These are phyloP conservation scores for Xenopus borealis DNA, from an alignment of 2,113 vertebrate genomes.

Conservation along the genomic window DNA sequence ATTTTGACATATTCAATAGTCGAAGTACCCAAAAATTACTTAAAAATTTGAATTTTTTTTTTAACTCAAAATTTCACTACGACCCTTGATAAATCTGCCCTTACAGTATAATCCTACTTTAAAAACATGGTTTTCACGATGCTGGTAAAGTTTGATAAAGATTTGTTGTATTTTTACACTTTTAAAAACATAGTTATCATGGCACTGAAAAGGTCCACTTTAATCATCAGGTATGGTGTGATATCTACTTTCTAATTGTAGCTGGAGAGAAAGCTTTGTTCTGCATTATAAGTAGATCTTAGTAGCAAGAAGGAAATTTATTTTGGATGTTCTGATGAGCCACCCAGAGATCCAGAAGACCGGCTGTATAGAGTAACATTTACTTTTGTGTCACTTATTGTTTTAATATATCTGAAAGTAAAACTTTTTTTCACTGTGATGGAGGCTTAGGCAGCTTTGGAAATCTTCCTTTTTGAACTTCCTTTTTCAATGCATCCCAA, in stretches of 20 bases:
- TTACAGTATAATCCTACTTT: too few species aligned
- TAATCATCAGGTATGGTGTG: neutral
- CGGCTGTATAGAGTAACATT: constrained; percentile 6
- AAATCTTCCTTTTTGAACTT: constrained; percentile 8
- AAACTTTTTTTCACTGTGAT: constrained; percentile 15
- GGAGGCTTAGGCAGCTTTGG: constrained; percentile 11
- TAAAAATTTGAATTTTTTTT: too few species aligned
- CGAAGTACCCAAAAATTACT: too few species aligned
- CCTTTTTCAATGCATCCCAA: constrained; percentile 38
- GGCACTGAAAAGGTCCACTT: neutral
- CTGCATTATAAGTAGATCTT: neutral
- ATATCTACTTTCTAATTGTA: neutral
- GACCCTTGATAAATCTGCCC: too few species aligned
- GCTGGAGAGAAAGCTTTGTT: neutral
- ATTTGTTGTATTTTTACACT: too few species aligned
- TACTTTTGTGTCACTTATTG: constrained; percentile 15
- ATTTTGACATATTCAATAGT: too few species aligned
- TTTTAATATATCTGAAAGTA: constrained; percentile 33
- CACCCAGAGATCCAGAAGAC: neutral
- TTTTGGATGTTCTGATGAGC: neutral
- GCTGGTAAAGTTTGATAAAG: too few species aligned
- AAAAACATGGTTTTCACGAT: too few species aligned
- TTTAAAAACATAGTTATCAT: too few species aligned
- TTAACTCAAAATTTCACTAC: too few species aligned
- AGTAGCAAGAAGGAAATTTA: constrained; percentile 6